A percentile compares a stretch with the other conserved stretches of the same genome.
These are phyloP conservation scores for Hypomecis atomaria DNA, from an alignment of 2,888 invertebrate genomes.

Conservation along the genomic window DNA sequence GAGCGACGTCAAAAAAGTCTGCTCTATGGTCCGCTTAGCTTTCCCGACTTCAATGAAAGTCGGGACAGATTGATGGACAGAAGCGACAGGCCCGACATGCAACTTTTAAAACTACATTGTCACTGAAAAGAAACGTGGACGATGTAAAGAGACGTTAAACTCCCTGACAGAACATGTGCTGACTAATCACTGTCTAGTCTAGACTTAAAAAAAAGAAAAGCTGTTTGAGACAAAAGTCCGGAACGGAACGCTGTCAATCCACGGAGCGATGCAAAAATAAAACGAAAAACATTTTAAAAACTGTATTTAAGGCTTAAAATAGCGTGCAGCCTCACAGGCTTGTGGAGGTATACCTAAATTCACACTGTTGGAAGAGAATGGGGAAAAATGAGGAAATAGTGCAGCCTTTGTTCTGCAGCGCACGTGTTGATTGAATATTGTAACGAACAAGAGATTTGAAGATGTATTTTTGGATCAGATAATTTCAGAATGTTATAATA, in stretches of 20 bases:
- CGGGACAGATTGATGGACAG: constrained; percentile 36
- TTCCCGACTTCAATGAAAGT: constrained; percentile 32
- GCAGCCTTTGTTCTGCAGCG: constrained; percentile 38
- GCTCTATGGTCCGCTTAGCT: constrained; percentile 31
- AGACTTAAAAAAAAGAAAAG: constrained; percentile 51
- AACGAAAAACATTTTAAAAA: constrained; percentile 47
- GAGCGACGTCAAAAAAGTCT: constrained; percentile 21
- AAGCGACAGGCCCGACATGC: constrained; percentile 36
- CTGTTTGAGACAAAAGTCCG: constrained; percentile 51
- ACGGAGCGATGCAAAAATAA: constrained; percentile 24
- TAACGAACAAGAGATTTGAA: constrained; percentile 27
- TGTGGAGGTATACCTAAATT: constrained; percentile 57
- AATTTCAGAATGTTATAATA: too few relatives aligned
- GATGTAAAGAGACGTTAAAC: constrained; percentile 54
- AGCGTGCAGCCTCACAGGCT: constrained; percentile 50
- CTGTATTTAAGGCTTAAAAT: constrained; percentile 66
- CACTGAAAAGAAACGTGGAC: constrained; percentile 49
- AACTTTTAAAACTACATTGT: constrained; percentile 47
- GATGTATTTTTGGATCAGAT: background rate
- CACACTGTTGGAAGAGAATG: constrained; percentile 56
- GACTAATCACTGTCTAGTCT: constrained; percentile 66
- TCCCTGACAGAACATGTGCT: constrained; percentile 60
- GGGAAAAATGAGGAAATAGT: constrained; percentile 48
- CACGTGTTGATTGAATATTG: constrained; percentile 44
- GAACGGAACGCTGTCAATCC: constrained; percentile 69